phyloP scores from a whole-genome alignment of 2,888 invertebrate species.

The Pheosia gnoma region DNA sequence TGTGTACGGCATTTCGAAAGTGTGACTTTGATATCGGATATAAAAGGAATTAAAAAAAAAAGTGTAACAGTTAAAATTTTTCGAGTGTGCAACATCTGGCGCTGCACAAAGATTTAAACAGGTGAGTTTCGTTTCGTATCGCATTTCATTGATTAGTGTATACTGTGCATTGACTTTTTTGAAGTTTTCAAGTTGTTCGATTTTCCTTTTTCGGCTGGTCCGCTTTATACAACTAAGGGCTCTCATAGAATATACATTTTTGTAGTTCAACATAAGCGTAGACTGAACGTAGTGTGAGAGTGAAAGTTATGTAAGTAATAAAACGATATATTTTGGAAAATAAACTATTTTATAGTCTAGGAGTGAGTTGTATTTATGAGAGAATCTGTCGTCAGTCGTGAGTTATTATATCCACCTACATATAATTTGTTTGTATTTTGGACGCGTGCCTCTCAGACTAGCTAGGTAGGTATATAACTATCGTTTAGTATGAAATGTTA shows the following conservation, averaged over 20 bases:
- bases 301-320: constrained; percentile 30
- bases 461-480: constrained; percentile 2
- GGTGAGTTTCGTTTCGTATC: constrained; percentile 35
- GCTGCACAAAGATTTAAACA: constrained; percentile 34
- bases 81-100: constrained; percentile 29
- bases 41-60: constrained; percentile 33
- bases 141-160: constrained; percentile 18
- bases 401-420: constrained; percentile 8
- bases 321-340: constrained; percentile 30
- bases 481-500: neutral
- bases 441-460: constrained; percentile 10
- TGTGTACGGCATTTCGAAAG: constrained; percentile 55
- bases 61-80: constrained; percentile 44
- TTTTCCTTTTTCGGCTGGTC: constrained; percentile 6
- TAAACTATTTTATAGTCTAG: constrained; percentile 13
- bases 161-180: constrained; percentile 15
- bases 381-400: constrained; percentile 27
- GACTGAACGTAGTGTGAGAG: constrained; percentile 12
- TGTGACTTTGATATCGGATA: constrained; percentile 50
- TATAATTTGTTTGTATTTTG: constrained; percentile 21
- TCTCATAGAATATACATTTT: neutral
- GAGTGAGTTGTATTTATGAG: constrained; percentile 25
- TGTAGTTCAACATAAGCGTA: neutral
- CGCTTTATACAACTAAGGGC: neutral
- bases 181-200: constrained; percentile 15